phyloP scores from a whole-genome alignment of 2,113 vertebrate species.

The Vireo altiloquus region DNA sequence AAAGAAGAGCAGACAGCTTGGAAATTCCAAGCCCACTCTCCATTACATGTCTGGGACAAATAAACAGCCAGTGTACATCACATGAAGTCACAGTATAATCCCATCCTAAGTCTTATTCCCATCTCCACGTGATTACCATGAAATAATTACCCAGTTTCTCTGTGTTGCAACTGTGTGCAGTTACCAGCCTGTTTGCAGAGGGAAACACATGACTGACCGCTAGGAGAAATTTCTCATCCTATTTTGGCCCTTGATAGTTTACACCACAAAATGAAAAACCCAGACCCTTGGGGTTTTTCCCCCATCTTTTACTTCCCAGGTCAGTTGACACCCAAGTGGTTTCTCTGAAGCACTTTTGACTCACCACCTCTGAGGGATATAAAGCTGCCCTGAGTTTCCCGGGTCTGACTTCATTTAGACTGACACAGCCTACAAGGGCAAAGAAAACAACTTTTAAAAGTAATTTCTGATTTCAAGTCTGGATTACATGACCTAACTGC shows the following conservation, averaged over 20 bases:
- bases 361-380: fast-evolving
- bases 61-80: fast-evolving
- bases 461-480: background rate
- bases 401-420: background rate
- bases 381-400: background rate
- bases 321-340: fast-evolving
- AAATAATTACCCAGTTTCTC: background rate
- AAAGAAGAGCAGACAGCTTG: background rate
- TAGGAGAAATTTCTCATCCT: background rate
- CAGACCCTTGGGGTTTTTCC: fast-evolving
- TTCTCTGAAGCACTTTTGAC: background rate
- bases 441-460: background rate
- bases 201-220: background rate
- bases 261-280: background rate
- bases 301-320: background rate
- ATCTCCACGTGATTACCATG: background rate
- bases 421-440: background rate
- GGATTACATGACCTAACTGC: background rate
- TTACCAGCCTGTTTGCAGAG: background rate
- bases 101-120: background rate
- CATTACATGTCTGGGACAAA: fast-evolving
- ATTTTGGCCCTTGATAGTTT: background rate
- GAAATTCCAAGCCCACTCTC: background rate
- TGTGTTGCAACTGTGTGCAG: fast-evolving
- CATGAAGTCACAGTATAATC: fast-evolving